These are phyloP conservation scores for Leptinotarsa defecta DNA, from an alignment of 1,140 invertebrate species.

Conservation along the genomic window DNA sequence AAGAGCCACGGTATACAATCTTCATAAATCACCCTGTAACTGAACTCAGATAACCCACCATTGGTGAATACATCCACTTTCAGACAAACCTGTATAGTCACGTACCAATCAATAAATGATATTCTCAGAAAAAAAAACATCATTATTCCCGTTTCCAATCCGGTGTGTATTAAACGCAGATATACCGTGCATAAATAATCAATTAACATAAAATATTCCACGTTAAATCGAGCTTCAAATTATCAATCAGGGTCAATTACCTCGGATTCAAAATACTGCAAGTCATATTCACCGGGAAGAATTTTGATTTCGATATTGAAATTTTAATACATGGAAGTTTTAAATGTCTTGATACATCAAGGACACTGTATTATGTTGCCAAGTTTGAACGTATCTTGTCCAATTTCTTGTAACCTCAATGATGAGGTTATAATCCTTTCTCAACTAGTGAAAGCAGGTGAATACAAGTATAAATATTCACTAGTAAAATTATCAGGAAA, in stretches of 20 bases:
- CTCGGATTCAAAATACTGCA: not conserved
- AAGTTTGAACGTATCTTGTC: too few relatives aligned
- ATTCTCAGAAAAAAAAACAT: not conserved
- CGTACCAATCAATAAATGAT: not conserved
- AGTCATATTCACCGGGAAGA: not conserved
- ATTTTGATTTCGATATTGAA: not conserved
- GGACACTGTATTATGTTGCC: too few relatives aligned
- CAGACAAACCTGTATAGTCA: not conserved
- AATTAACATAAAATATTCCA: not conserved
- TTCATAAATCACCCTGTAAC: too few relatives aligned
- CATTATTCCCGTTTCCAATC: not conserved
- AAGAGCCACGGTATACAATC: too few relatives aligned
- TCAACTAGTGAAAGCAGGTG: too few relatives aligned
- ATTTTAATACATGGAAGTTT: not conserved
- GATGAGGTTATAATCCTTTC: too few relatives aligned
- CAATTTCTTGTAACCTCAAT: too few relatives aligned
- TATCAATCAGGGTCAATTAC: not conserved
- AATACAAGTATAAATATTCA: too few relatives aligned
- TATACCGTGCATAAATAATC: slow-evolving; percentile 6
- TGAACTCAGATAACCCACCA: too few relatives aligned
- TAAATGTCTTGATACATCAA: too few relatives aligned
- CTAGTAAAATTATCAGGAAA: too few relatives aligned
- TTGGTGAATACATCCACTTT: not conserved
- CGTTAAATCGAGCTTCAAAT: slow-evolving; percentile 8
- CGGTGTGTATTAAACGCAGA: not conserved